Percentiles rank a stretch among this genome's conserved stretches.
Evolutionary conservation across 2,113 vertebrate genomes (phyloP).

Genomic region (Erythrocebus patas): DNA sequence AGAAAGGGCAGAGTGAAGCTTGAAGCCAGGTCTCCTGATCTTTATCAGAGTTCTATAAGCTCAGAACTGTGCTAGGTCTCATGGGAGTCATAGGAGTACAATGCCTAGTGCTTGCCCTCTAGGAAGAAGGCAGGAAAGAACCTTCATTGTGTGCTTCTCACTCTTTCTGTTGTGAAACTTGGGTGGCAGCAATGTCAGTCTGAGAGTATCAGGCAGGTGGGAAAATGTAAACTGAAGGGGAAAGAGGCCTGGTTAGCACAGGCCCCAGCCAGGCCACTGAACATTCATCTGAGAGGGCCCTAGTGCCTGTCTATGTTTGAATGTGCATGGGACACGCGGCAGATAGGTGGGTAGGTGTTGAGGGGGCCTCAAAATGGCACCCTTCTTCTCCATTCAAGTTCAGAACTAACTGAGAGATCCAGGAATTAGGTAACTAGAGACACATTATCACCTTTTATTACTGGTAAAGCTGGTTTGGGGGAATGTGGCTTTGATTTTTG

Average conservation of each 20-base stretch:
- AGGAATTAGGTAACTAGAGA: not conserved
- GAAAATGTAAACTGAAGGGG: not conserved
- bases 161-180: not conserved
- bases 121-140: not conserved
- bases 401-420: not conserved
- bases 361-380: not conserved
- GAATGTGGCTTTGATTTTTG: not conserved
- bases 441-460: not conserved
- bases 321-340: not conserved
- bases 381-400: not conserved
- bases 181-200: not conserved
- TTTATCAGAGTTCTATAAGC: not conserved
- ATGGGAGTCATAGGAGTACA: not conserved
- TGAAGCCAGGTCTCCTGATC: not conserved
- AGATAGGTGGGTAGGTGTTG: not conserved
- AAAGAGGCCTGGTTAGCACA: fast-evolving
- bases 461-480: not conserved
- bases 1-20: not conserved
- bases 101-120: not conserved
- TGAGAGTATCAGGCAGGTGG: not conserved
- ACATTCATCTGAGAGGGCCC: not conserved
- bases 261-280: not conserved
- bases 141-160: not conserved
- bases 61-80: not conserved
- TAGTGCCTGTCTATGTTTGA: not conserved